Percentiles rank a stretch among this genome's conserved stretches.
Evolutionary conservation across 2,797 vertebrate species (phyloP).

Genomic region (Gymnocypris eckloni): DNA sequence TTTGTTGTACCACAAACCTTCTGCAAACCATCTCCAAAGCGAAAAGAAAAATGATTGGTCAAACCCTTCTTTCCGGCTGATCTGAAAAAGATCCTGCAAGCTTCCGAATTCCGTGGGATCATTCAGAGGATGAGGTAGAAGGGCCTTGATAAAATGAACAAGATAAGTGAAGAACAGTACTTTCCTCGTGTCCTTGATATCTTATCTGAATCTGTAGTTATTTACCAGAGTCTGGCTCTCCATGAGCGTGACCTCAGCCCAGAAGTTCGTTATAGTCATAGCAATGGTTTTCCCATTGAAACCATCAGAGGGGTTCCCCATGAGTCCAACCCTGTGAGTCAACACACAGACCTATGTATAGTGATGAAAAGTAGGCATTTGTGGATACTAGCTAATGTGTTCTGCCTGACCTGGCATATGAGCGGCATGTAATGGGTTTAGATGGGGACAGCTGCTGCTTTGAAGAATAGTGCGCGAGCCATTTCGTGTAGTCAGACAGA

Average conservation of each 20-base stretch:
- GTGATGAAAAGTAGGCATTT: not conserved
- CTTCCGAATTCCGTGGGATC: conserved; percentile 88
- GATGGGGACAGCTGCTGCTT: conserved; percentile 72
- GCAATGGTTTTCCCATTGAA: conserved; percentile 87
- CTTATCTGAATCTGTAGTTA: not conserved
- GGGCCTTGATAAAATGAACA: conserved; percentile 67
- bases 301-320: conserved; percentile 87
- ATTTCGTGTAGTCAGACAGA: conserved; percentile 85
- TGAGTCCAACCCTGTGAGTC: conserved; percentile 79
- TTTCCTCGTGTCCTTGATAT: not conserved
- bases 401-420: conserved; percentile 78
- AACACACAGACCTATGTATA: not conserved
- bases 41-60: conserved; percentile 52
- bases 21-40: not conserved
- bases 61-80: conserved; percentile 86
- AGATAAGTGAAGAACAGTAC: conserved; percentile 1
- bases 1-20: not conserved
- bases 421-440: conserved; percentile 76
- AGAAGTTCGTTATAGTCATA: conserved; percentile 86
- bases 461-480: conserved; percentile 82
- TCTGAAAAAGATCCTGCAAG: conserved; percentile 83
- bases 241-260: conserved; percentile 83
- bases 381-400: not conserved
- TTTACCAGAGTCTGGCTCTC: conserved; percentile 83
- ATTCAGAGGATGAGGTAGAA: conserved; percentile 84